Percentiles rank a stretch among this genome's conserved stretches.
Evolutionary conservation across 2,888 invertebrate species (phyloP).

Genomic region (Eristalis tenax): DNA sequence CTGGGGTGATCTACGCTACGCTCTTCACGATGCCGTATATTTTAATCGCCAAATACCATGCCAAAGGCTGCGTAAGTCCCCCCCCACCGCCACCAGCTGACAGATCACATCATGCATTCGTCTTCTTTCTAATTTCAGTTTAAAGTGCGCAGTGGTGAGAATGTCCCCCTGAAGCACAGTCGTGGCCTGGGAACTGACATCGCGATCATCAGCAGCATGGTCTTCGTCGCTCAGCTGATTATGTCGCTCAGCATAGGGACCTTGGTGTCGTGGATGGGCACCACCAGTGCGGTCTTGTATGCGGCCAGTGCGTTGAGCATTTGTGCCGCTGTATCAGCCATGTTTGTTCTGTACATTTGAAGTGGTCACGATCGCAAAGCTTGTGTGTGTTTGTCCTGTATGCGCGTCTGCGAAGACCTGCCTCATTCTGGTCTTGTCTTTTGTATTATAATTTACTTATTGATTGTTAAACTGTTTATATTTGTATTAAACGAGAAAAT

Average conservation of each 20-base stretch:
- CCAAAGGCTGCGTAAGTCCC: conserved; percentile 80
- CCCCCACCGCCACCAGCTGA: not conserved
- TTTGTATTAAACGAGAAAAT: not conserved
- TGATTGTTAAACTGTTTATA: not conserved
- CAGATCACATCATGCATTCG: not conserved
- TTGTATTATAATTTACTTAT: conserved; percentile 36
- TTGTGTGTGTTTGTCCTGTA: conserved; percentile 24
- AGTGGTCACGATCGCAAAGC: not conserved
- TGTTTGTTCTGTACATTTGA: conserved; percentile 80
- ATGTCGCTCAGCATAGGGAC: conserved; percentile 80
- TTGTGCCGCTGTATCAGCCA: conserved; percentile 79
- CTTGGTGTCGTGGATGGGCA: conserved; percentile 77
- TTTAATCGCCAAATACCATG: conserved; percentile 80
- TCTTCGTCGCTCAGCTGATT: conserved; percentile 80
- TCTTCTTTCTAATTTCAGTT: conserved; percentile 75
- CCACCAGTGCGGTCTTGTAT: conserved; percentile 80
- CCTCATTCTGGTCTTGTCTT: conserved; percentile 15
- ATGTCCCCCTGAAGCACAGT: conserved; percentile 79
- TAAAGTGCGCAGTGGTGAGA: conserved; percentile 78
- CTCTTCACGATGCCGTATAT: conserved; percentile 81
- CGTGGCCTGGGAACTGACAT: conserved; percentile 81
- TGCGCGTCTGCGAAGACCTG: conserved; percentile 43
- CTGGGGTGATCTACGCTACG: conserved; percentile 81
- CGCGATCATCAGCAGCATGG: conserved; percentile 81
- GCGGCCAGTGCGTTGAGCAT: conserved; percentile 79